These are phyloP conservation scores for Chloebia gouldiae DNA, from an alignment of 2,113 vertebrate species.

Conservation along the genomic window DNA sequence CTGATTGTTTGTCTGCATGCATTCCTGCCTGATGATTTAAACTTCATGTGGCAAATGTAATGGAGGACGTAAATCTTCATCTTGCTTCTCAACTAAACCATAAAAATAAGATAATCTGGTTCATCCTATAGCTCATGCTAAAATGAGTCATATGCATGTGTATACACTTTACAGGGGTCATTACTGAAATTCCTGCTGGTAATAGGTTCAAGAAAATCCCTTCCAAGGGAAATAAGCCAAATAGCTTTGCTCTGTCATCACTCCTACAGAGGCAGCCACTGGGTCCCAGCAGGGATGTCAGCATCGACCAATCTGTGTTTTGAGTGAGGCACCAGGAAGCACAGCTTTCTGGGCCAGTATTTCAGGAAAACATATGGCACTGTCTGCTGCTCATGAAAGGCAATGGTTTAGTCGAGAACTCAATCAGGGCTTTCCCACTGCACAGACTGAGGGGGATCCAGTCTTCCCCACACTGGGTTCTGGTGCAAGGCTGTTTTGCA, in stretches of 20 bases:
- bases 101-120: background rate
- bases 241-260: background rate
- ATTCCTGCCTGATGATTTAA: background rate
- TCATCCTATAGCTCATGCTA: background rate
- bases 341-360: background rate
- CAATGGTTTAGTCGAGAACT: background rate
- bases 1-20: background rate
- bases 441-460: background rate
- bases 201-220: background rate
- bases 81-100: background rate
- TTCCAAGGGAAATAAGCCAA: constrained; percentile 21
- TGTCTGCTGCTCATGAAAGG: background rate
- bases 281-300: constrained; percentile 10
- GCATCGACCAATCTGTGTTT: background rate
- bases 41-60: background rate
- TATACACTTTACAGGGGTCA: background rate
- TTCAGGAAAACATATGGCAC: constrained; percentile 3
- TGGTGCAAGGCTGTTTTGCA: background rate
- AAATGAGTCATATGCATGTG: background rate
- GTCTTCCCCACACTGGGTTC: background rate
- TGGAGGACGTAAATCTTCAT: background rate
- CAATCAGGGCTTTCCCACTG: background rate
- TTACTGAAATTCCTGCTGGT: background rate
- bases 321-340: background rate
- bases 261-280: background rate